These are phyloP conservation scores for Maconellicoccus hirsutus DNA, from an alignment of 1,140 invertebrate species.

Conservation along the genomic window DNA sequence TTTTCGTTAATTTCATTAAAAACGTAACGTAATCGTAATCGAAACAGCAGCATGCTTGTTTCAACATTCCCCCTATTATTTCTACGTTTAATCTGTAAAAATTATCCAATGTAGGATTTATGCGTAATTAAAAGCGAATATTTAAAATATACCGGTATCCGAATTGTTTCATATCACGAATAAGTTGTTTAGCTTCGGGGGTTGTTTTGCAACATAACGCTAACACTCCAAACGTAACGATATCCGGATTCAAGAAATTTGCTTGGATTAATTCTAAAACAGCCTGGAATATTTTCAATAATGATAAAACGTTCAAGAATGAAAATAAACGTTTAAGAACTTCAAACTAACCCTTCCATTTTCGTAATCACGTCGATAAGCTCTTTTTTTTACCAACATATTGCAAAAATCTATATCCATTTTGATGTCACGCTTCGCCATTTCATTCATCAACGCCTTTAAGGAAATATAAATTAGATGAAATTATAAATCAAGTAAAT, in stretches of 20 bases:
- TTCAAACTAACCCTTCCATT: conserved; percentile 48
- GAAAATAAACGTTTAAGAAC: neutral
- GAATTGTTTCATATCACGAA: conserved; percentile 53
- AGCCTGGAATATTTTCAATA: conserved; percentile 35
- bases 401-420: conserved; percentile 75
- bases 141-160: conserved; percentile 42
- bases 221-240: conserved; percentile 75
- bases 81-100: conserved; percentile 50
- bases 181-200: conserved; percentile 45
- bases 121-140: neutral
- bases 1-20: conserved; percentile 50
- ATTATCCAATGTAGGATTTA: conserved; percentile 24
- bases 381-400: conserved; percentile 67
- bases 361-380: conserved; percentile 48
- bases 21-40: conserved; percentile 53
- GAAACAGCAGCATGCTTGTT: conserved; percentile 41
- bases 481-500: too few species aligned
- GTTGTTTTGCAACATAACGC: conserved; percentile 57
- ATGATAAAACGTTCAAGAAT: too few species aligned
- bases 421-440: conserved; percentile 45
- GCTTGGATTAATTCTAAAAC: conserved; percentile 50
- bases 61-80: conserved; percentile 56
- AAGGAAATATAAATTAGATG: conserved; percentile 26
- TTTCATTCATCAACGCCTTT: conserved; percentile 42
- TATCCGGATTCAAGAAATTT: conserved; percentile 49